Conservation (phyloP, 2,113 vertebrate species). For the Geococcyx californianus region DNA sequence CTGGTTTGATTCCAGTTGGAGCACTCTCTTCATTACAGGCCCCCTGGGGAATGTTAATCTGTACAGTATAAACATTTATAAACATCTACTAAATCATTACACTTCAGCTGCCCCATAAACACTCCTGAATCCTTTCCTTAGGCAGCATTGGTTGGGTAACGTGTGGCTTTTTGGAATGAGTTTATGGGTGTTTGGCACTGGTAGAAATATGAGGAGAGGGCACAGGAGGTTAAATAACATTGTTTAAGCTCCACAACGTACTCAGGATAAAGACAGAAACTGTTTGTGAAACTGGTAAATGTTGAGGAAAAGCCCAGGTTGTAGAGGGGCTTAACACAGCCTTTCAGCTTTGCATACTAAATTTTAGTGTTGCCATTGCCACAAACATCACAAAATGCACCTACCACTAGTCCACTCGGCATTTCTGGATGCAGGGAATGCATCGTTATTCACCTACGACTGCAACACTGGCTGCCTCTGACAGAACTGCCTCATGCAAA, state of each 20-base stretch:
- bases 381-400: not conserved
- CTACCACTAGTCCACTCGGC: not conserved
- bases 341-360: not conserved
- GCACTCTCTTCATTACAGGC: conserved; percentile 72
- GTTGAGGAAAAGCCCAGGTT: not conserved
- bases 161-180: conserved; percentile 60
- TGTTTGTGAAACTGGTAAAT: not conserved
- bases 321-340: not conserved
- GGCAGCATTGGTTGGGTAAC: conserved; percentile 43
- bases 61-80: conserved; percentile 77
- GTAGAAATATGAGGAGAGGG: conserved; percentile 51
- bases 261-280: conserved; percentile 14
- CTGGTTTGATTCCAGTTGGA: conserved; percentile 73
- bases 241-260: conserved; percentile 32
- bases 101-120: conserved; percentile 77
- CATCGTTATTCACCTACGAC: not conserved
- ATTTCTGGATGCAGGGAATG: not conserved
- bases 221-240: conserved; percentile 40
- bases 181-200: conserved; percentile 30
- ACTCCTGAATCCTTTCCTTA: conserved; percentile 70
- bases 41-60: conserved; percentile 77
- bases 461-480: not conserved
- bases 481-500: not conserved
- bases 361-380: not conserved
- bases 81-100: conserved; percentile 78